Base-by-base conservation (phyloP, 1,140 invertebrate genomes). In the Linepithema humile region DNA sequence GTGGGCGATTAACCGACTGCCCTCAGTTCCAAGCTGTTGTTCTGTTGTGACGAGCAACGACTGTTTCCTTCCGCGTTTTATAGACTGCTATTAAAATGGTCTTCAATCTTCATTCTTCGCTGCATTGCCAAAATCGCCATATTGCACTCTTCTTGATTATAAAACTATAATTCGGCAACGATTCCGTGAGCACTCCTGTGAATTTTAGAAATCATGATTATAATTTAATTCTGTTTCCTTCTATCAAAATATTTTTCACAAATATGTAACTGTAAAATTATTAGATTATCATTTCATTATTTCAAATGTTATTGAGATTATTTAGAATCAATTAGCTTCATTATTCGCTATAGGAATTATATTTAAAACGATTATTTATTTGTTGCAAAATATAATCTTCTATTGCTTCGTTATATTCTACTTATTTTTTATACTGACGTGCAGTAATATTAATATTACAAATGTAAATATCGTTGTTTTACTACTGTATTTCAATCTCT, bases 21-120 rank as follows among this genome's bases (percentile, higher is more conserved):
- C 83, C 77, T 74, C 88, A 90, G 85, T 89, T 85, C 85, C 88
- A 90, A 90, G 89, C 90, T 90, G 89, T 89, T 90, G 70, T 80
- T 74, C 53, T 83, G 84, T 84, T 82, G 48, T 74, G 85, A 53
- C 82, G 72, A 82, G 38, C 50, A 90, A 90, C 87, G 77, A 86
- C 75, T 86, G 80, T 88, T 90, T 90, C 89, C 89, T 87, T 86
- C 75, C 85, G 59, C 60, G 57, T 84, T 73, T 85, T 45, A 40
- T 29, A 59, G 26, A 57, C 77, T 82, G 40, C n/a, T 55, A 35
- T 64, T 75, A 65, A 15, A n/a, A n/a, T 65, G 43, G 38, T 29
- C 43, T 60, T 64, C 74, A 35, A 20, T 12, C 45, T 43, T 32
- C 35, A 29, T 43, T 60, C 23, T 5, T 23, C 20, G 73, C 65